These are phyloP conservation scores for Yponomeuta evonymella DNA, from an alignment of 2,888 invertebrate genomes.

Conservation along the genomic window DNA sequence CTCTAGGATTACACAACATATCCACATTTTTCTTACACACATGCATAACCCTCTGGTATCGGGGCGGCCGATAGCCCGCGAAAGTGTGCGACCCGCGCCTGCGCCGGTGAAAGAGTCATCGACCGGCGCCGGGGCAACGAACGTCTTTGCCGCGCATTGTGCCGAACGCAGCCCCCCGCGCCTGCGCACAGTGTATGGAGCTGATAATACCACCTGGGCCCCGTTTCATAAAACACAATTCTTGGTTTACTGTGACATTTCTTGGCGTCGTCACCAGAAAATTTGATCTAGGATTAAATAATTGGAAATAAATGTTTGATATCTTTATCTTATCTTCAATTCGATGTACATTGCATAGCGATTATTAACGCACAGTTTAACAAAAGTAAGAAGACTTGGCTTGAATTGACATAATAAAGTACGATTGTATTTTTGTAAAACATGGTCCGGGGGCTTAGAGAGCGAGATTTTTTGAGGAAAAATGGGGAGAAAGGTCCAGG, in stretches of 20 bases:
- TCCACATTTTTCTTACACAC: not conserved
- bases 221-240: not conserved
- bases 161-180: constrained; percentile 31
- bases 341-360: no score
- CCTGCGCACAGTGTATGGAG: constrained; percentile 33
- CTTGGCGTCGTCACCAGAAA: not conserved
- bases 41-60: not conserved
- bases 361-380: no score
- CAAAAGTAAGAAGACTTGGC: no score
- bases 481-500: no score
- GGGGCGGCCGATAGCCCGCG: constrained; percentile 32
- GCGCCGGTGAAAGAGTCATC: constrained; percentile 69
- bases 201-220: constrained; percentile 27
- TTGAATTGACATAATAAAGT: no score
- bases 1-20: no score
- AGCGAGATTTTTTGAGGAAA: no score
- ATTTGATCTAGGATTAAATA: no score
- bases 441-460: no score
- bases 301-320: no score
- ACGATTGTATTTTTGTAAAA: no score
- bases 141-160: constrained; percentile 69
- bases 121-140: constrained; percentile 70
- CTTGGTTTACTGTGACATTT: not conserved
- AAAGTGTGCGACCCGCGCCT: constrained; percentile 59
- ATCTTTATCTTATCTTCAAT: no score